These are phyloP conservation scores for Drosophila testacea DNA, from an alignment of 2,888 invertebrate species.

Conservation along the genomic window DNA sequence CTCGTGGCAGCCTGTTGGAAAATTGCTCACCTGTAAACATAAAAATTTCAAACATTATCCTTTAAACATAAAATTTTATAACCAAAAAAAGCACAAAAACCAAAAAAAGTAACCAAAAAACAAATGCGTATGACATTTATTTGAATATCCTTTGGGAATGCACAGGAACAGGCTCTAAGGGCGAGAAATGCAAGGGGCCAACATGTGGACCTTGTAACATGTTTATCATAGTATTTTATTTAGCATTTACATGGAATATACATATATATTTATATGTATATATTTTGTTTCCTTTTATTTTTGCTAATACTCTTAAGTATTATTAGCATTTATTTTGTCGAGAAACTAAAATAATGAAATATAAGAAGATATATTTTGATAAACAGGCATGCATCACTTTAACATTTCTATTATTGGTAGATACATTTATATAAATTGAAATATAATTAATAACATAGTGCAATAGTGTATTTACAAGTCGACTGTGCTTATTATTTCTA, in stretches of 20 bases:
- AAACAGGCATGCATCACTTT: not conserved
- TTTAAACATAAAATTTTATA: constrained; percentile 81
- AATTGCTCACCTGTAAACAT: constrained; percentile 80
- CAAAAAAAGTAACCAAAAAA: constrained; percentile 63
- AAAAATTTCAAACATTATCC: constrained; percentile 81
- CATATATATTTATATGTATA: constrained; percentile 14
- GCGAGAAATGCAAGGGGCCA: constrained; percentile 25
- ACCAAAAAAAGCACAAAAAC: constrained; percentile 40
- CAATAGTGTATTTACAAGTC: constrained; percentile 24
- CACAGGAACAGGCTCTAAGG: constrained; percentile 26
- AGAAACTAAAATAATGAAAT: not conserved
- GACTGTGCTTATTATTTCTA: not conserved
- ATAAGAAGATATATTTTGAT: too few species aligned
- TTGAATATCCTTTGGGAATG: constrained; percentile 79
- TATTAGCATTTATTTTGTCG: not conserved
- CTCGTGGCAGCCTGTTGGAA: constrained; percentile 52
- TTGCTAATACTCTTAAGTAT: constrained; percentile 30
- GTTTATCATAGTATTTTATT: constrained; percentile 80
- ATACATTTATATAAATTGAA: not conserved
- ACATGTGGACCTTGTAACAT: constrained; percentile 54
- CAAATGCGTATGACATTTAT: constrained; percentile 81
- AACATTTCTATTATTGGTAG: too few species aligned
- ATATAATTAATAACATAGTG: not conserved
- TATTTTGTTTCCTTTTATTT: constrained; percentile 22
- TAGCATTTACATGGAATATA: constrained; percentile 54